These are phyloP conservation scores for Bombyx huttoni DNA, from an alignment of 2,888 invertebrate genomes.

Conservation along the genomic window DNA sequence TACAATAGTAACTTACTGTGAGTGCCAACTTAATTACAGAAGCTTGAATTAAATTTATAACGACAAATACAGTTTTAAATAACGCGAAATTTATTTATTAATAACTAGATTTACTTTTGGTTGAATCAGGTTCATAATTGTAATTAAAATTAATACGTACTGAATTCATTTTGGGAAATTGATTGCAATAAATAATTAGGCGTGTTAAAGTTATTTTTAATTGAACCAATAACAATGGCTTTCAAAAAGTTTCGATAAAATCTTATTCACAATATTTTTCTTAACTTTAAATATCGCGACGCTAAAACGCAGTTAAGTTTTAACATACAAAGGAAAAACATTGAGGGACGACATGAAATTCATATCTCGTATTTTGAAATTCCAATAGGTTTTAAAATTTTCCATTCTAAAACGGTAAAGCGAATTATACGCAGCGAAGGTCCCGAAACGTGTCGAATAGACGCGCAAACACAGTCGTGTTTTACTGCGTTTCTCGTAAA, in stretches of 20 bases:
- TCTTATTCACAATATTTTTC: no score
- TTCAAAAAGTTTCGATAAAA: no score
- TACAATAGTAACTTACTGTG: background rate
- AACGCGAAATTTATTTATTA: background rate
- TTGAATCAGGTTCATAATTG: background rate
- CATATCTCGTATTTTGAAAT: slow-evolving; percentile 35
- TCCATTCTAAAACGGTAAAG: slow-evolving; percentile 28
- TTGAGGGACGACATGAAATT: slow-evolving; percentile 24
- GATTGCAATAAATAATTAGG: no score
- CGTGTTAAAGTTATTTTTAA: no score
- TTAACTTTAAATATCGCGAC: background rate
- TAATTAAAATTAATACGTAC: no score
- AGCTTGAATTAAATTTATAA: background rate
- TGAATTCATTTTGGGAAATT: no score
- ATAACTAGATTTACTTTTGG: background rate
- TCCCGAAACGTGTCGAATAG: slow-evolving; percentile 13
- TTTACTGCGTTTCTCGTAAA: slow-evolving; percentile 22
- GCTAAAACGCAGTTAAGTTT: slow-evolving; percentile 7
- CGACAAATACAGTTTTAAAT: background rate
- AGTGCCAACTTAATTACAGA: background rate
- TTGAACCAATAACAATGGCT: no score
- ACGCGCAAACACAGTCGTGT: slow-evolving; percentile 21
- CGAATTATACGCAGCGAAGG: slow-evolving; percentile 3
- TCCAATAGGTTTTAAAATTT: slow-evolving; percentile 31
- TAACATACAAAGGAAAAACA: slow-evolving; percentile 13